Conservation (phyloP, 2,797 vertebrate genomes). For the Manis crassicaudata region DNA sequence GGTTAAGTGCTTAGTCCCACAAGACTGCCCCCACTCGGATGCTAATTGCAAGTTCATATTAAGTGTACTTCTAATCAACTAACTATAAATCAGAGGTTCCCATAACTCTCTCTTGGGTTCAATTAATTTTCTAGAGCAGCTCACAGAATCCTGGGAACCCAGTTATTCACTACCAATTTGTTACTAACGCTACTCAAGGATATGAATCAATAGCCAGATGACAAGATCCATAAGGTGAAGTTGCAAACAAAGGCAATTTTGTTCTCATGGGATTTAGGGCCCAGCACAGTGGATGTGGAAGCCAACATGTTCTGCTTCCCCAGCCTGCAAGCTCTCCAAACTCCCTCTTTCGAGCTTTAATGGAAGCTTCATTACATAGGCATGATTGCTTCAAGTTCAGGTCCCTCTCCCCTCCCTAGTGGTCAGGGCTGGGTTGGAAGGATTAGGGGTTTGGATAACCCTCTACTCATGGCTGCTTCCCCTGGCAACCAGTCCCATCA, state of each 20-base stretch:
- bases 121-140: background rate
- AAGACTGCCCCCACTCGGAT: background rate
- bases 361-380: background rate
- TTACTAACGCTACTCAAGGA: background rate
- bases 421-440: background rate
- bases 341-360: background rate
- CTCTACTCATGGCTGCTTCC: background rate
- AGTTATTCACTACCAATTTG: background rate
- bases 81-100: background rate
- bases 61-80: background rate
- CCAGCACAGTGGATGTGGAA: background rate
- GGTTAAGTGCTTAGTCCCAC: background rate
- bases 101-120: background rate
- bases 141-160: background rate
- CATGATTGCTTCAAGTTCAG: background rate
- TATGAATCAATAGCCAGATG: background rate
- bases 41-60: background rate
- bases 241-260: background rate
- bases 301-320: background rate
- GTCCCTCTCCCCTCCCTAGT: background rate
- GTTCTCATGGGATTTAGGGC: background rate
- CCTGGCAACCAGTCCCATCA: background rate
- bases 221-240: background rate
- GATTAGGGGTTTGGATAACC: too few species aligned
- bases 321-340: background rate